phyloP scores from a whole-genome alignment of 2,113 vertebrate genomes.

The Platysteira castanea region DNA sequence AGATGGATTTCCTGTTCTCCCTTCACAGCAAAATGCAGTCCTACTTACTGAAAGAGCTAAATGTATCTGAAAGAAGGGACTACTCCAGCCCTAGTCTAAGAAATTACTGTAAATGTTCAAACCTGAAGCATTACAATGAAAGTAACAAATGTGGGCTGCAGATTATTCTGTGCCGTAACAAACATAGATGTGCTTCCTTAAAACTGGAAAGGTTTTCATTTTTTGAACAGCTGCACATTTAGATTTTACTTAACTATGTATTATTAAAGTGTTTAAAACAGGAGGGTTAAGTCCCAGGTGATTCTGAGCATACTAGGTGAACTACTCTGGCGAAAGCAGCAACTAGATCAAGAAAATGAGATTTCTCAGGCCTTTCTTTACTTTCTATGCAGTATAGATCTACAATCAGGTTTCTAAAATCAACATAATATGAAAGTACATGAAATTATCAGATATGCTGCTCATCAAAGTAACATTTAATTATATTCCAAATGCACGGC shows the following conservation, averaged over 20 bases:
- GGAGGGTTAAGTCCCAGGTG: background rate
- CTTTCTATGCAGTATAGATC: fast-evolving
- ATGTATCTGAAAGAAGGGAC: background rate
- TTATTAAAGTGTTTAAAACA: background rate
- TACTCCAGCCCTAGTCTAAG: background rate
- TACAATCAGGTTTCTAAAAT: background rate
- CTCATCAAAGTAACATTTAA: background rate
- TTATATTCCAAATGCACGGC: background rate
- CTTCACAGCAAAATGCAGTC: background rate
- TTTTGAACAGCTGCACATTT: background rate
- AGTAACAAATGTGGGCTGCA: background rate
- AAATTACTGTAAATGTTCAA: background rate
- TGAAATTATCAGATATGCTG: background rate
- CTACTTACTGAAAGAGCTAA: background rate
- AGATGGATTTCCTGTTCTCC: background rate
- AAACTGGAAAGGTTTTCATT: background rate
- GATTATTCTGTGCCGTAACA: background rate
- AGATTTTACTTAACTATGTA: background rate
- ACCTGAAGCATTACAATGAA: background rate
- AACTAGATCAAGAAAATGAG: background rate
- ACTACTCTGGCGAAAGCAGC: background rate
- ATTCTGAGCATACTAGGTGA: background rate
- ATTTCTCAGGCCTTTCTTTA: background rate
- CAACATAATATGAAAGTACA: background rate
- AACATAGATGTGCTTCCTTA: background rate